A percentile compares a stretch with the other conserved stretches of the same genome.
Evolutionary conservation across 2,113 vertebrate species (phyloP).

Genomic region (Pedetes capensis): DNA sequence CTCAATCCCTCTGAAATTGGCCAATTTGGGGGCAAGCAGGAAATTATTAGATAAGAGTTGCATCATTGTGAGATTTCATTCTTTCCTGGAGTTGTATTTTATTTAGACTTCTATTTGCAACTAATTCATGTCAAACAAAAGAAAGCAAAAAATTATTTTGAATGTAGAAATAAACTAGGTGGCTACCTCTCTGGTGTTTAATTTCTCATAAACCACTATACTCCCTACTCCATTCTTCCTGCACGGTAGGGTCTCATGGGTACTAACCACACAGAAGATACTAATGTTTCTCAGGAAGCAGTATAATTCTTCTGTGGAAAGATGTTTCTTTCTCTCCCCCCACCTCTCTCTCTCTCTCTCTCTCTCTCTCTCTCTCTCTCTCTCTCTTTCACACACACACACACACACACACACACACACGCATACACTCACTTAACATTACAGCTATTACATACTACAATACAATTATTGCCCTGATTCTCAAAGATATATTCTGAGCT

Average conservation of each 20-base stretch:
- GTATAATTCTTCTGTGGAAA: not conserved
- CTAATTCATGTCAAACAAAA: not conserved
- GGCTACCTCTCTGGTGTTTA: not conserved
- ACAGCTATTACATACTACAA: not conserved
- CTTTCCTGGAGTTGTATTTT: not conserved
- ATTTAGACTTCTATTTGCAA: slow-evolving; percentile 16
- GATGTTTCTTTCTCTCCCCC: not conserved
- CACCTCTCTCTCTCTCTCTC: not conserved
- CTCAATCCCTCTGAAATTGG: not conserved
- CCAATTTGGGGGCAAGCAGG: not conserved
- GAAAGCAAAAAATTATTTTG: not conserved
- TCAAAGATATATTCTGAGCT: not conserved
- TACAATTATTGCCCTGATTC: not conserved
- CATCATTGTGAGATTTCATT: not conserved
- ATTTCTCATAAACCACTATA: not conserved
- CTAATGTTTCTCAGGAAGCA: not conserved
- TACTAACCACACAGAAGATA: not conserved
- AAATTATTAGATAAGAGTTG: slow-evolving; percentile 39
- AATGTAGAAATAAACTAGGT: not conserved
- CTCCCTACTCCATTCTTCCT: not conserved
- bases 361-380: not conserved
- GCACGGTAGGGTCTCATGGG: not conserved
- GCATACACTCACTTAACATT: not conserved
- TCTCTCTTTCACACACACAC: not conserved
- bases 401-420: not conserved